Base-by-base conservation (phyloP, 2,888 invertebrate species). In the Bursaphelenchus okinawaensis region DNA sequence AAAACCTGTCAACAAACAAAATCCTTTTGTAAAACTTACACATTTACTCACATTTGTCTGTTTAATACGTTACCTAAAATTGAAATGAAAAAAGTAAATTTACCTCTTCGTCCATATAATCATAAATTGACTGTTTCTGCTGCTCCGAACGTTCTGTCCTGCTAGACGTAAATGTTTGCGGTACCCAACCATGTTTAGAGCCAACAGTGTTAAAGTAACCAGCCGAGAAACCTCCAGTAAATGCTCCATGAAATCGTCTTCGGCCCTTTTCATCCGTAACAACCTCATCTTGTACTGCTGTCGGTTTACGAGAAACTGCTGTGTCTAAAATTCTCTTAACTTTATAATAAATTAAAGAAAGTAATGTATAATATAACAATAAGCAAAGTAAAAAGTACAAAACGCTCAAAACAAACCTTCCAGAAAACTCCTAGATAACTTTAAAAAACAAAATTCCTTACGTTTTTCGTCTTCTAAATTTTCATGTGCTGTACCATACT, bases 151-250 rank as follows among this genome's bases (percentile, higher is more conserved):
- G 90, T 64, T 89, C 90, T 0, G 84, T 84, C 8, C 93, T 87
- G 0, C 93, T 91, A 68, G 96, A 96, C 79, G 91, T 90, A 83
- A 95, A 98, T 19, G 89, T 88, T 29, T 89, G 87, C 0, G 96
- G 98, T 9, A 88, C 87, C 92, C 93, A 98, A 58, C 86, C 87
- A 86, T 96, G 94, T 71, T 90, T 88, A 0, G 93, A 90, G 0
- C 94, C 96, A 22, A 98, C 98, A 0, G 93, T 90, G 82, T 98
- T 98, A 82, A 90, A 95, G 81, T 91, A 95, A 0, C 98, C 98
- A 0, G 98, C 98, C 16, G 94, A 93, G 83, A 96, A 98, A 2
- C 91, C 93, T 0, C 98, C 98, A 0, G 96, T 98, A 83, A 99
- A 99, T 0, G 98, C 98, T 7, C 98, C 98, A 84, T 99, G 98